Conservation (phyloP, 2,888 invertebrate genomes). For the Sicus ferrugineus region DNA sequence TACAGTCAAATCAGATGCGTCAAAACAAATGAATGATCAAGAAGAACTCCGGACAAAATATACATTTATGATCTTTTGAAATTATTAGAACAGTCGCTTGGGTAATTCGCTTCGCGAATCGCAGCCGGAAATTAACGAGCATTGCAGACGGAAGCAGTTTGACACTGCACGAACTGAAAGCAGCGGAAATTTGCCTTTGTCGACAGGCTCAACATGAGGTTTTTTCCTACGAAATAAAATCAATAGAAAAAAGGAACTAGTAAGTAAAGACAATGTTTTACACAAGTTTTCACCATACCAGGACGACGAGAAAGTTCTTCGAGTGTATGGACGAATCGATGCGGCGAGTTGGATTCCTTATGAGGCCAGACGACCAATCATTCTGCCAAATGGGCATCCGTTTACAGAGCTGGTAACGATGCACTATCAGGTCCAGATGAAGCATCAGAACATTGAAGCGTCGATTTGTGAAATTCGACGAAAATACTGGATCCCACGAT, state of each 20-base stretch:
- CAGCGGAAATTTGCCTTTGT: conserved; percentile 21
- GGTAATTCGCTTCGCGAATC: conserved; percentile 29
- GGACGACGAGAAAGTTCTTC: conserved; percentile 25
- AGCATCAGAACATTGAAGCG: conserved; percentile 34
- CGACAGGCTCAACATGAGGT: conserved; percentile 29
- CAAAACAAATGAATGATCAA: not conserved
- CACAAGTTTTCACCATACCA: conserved; percentile 28
- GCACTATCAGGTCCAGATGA: conserved; percentile 23
- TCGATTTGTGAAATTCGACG: conserved; percentile 27
- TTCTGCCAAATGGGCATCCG: conserved; percentile 26
- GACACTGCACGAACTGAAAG: conserved; percentile 20
- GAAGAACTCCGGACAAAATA: not conserved
- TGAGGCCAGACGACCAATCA: conserved; percentile 21
- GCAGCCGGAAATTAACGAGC: not conserved
- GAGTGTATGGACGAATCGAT: conserved; percentile 28
- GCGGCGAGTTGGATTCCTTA: conserved; percentile 29
- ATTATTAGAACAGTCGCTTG: conserved; percentile 32
- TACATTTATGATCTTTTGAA: conserved; percentile 16
- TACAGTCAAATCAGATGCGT: not conserved
- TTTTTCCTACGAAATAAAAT: conserved; percentile 19
- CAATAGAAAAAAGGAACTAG: not conserved
- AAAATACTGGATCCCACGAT: conserved; percentile 27
- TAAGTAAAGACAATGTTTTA: conserved; percentile 11
- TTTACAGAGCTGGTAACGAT: conserved; percentile 15
- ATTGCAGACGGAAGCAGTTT: not conserved